A percentile compares a stretch with the other conserved stretches of the same genome.
These are phyloP conservation scores for Gymnogyps californianus DNA, from an alignment of 2,113 vertebrate genomes.

Conservation along the genomic window DNA sequence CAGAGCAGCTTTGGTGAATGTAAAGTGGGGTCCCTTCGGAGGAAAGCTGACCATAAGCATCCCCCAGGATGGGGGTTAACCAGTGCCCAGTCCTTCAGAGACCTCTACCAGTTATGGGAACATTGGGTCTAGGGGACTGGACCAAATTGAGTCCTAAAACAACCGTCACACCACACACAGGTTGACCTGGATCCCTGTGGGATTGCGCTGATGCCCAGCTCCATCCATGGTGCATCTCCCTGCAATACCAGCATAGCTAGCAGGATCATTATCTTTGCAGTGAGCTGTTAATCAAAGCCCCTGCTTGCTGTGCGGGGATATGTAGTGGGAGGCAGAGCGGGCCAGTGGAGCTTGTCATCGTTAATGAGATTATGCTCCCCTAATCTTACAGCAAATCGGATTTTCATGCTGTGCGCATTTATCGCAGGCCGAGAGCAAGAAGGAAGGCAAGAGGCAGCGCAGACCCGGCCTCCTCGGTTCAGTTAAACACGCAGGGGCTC, in stretches of 20 bases:
- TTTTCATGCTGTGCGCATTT: neutral
- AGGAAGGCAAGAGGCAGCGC: neutral
- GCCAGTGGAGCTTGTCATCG: neutral
- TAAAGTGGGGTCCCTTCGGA: neutral
- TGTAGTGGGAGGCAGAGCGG: neutral
- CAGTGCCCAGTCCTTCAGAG: neutral
- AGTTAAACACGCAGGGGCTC: neutral
- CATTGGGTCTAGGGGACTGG: fast-evolving
- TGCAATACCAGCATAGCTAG: neutral
- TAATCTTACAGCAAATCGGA: slow-evolving; percentile 45
- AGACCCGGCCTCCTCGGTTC: neutral
- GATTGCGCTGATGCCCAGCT: fast-evolving
- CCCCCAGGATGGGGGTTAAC: neutral
- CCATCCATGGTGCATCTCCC: neutral
- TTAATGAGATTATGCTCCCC: slow-evolving; percentile 38
- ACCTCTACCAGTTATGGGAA: neutral
- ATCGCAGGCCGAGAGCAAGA: neutral
- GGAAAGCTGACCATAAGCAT: neutral
- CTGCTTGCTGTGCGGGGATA: neutral
- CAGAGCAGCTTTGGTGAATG: neutral
- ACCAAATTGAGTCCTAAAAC: neutral
- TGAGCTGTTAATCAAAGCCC: neutral
- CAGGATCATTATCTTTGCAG: neutral
- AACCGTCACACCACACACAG: neutral
- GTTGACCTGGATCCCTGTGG: fast-evolving